Evolutionary conservation across 2,888 invertebrate species (phyloP).

Genomic region (Ephialtes manifestator): DNA sequence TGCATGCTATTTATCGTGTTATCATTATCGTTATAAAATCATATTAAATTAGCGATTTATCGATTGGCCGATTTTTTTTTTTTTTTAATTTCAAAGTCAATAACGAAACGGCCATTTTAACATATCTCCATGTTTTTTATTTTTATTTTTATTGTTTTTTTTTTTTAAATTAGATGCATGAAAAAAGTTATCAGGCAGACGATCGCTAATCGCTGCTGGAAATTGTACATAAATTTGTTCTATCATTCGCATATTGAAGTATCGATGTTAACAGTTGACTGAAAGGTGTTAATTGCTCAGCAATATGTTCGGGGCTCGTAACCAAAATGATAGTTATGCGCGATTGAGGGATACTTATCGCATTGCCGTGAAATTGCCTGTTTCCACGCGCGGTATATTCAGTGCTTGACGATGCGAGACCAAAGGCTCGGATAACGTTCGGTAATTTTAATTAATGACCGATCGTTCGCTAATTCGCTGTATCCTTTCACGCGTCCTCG

Average conservation of each 20-base stretch:
- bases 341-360: conserved; percentile 26
- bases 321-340: conserved; percentile 14
- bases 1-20: conserved; percentile 15
- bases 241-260: conserved; percentile 22
- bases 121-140: conserved; percentile 35
- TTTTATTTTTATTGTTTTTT: no score
- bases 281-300: conserved; percentile 38
- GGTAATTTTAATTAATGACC: conserved; percentile 24
- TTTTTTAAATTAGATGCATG: conserved; percentile 2
- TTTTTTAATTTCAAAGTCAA: no score
- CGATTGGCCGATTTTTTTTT: no score
- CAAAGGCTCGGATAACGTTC: not conserved
- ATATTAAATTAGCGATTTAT: not conserved
- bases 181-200: not conserved
- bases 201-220: not conserved
- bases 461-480: conserved; percentile 13
- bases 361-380: conserved; percentile 15
- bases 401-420: conserved; percentile 41
- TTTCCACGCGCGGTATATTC: conserved; percentile 7
- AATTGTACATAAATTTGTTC: conserved; percentile 46
- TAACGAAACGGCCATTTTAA: conserved; percentile 4
- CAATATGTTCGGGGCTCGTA: conserved; percentile 28
- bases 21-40: conserved; percentile 16
- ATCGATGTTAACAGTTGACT: conserved; percentile 38
- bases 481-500: conserved; percentile 13